Conservation (phyloP, 2,888 invertebrate species). For the Tubulanus polymorphus region DNA sequence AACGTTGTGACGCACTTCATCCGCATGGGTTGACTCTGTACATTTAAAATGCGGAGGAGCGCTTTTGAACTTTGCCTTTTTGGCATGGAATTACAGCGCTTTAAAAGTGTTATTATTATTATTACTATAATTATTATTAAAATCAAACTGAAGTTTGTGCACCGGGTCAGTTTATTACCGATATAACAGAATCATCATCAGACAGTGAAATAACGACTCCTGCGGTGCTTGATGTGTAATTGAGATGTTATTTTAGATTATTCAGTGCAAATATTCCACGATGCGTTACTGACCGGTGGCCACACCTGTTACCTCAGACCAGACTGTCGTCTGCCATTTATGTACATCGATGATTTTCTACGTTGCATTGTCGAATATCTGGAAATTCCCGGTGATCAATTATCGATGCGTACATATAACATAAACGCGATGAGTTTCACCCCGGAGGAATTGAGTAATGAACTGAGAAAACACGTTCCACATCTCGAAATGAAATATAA, state of each 20-base stretch:
- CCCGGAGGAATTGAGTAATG: slow-evolving; percentile 74
- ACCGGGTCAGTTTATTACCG: too few relatives aligned
- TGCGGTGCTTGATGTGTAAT: neutral
- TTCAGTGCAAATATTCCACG: slow-evolving; percentile 88
- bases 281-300: slow-evolving; percentile 71
- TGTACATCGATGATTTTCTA: slow-evolving; percentile 69
- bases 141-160: too few relatives aligned
- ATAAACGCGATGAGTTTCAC: slow-evolving; percentile 91
- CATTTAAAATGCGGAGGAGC: neutral
- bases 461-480: slow-evolving; percentile 67
- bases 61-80: too few relatives aligned
- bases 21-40: too few relatives aligned
- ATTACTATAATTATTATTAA: too few relatives aligned
- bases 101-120: too few relatives aligned
- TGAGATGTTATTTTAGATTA: slow-evolving; percentile 73
- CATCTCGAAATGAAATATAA: slow-evolving; percentile 73
- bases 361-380: slow-evolving; percentile 71
- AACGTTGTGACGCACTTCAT: too few relatives aligned
- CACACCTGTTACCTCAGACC: slow-evolving; percentile 80
- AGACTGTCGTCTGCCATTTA: slow-evolving; percentile 85
- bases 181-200: too few relatives aligned
- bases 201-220: neutral
- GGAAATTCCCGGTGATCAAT: slow-evolving; percentile 66
- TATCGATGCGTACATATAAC: slow-evolving; percentile 80
- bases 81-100: too few relatives aligned